Conservation (phyloP, 2,797 vertebrate species). For the Pelochelys cantorii region DNA sequence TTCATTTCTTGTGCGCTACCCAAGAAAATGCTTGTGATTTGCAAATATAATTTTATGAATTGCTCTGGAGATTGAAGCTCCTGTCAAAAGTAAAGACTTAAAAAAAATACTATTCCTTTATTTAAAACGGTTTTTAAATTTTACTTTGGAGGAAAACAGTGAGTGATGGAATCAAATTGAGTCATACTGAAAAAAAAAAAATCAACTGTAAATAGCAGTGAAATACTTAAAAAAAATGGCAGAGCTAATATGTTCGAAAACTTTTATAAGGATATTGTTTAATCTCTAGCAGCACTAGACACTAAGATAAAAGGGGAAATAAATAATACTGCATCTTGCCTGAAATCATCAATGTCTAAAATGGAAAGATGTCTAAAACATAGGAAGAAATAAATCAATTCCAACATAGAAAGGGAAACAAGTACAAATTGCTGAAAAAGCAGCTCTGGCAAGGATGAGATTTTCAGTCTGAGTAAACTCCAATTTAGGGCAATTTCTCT, state of each 20-base stretch:
- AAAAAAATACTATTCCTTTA: neutral
- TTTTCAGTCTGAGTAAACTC: neutral
- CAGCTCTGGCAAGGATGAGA: neutral
- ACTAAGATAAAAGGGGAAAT: neutral
- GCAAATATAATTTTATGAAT: neutral
- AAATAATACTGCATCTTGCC: neutral
- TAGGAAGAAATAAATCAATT: neutral
- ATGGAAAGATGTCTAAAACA: conserved; percentile 13
- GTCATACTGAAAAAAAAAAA: neutral
- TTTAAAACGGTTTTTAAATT: neutral
- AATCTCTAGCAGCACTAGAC: neutral
- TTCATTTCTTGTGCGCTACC: neutral
- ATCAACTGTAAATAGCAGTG: neutral
- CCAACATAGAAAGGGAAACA: neutral
- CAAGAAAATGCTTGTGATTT: neutral
- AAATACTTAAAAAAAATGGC: neutral
- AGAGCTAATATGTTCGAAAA: neutral
- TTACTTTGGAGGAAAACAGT: neutral
- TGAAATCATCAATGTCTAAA: neutral
- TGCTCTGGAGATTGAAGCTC: neutral
- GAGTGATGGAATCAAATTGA: neutral
- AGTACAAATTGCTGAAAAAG: neutral
- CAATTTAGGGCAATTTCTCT: neutral
- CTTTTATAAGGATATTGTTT: neutral
- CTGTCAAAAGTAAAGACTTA: neutral